Conservation (phyloP, 2,888 invertebrate species). For the Lasioglossum morio region DNA sequence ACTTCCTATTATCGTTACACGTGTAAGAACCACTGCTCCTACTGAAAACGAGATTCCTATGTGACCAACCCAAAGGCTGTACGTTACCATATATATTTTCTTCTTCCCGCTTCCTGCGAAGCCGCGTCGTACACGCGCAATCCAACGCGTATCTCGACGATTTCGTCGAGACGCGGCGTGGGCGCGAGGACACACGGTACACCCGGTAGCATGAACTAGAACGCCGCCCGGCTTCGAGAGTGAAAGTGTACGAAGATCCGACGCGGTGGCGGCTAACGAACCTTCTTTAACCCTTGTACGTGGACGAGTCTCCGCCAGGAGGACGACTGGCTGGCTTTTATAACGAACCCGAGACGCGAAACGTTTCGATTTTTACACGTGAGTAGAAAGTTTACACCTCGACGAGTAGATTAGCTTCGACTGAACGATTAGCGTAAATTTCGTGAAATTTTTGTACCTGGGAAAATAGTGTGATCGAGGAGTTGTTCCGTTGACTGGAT, state of each 20-base stretch:
- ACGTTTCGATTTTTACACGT: slow-evolving; percentile 2
- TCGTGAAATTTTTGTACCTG: not conserved
- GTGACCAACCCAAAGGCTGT: slow-evolving; percentile 68
- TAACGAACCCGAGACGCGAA: not conserved
- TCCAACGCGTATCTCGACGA: not conserved
- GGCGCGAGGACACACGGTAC: slow-evolving; percentile 44
- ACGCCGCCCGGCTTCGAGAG: slow-evolving; percentile 10
- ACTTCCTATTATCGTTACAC: slow-evolving; percentile 27
- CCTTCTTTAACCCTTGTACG: slow-evolving; percentile 14
- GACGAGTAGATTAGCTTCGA: not conserved
- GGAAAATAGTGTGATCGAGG: not conserved
- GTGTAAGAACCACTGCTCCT: slow-evolving; percentile 34
- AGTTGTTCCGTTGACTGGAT: not conserved
- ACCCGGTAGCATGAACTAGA: slow-evolving; percentile 38
- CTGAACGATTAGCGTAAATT: not conserved
- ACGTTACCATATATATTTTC: slow-evolving; percentile 58
- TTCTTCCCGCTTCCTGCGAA: slow-evolving; percentile 41
- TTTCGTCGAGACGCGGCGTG: slow-evolving; percentile 26
- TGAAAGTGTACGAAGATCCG: slow-evolving; percentile 30
- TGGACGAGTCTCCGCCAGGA: not conserved
- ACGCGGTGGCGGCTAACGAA: slow-evolving; percentile 1
- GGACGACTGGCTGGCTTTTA: not conserved
- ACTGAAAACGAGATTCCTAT: slow-evolving; percentile 53
- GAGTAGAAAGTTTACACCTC: not conserved
- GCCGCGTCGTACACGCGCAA: slow-evolving; percentile 10